Evolutionary conservation across 2,113 vertebrate genomes (phyloP), one percentile per base, ranked within the genome.

Genomic region (Scopus umbretta): DNA sequence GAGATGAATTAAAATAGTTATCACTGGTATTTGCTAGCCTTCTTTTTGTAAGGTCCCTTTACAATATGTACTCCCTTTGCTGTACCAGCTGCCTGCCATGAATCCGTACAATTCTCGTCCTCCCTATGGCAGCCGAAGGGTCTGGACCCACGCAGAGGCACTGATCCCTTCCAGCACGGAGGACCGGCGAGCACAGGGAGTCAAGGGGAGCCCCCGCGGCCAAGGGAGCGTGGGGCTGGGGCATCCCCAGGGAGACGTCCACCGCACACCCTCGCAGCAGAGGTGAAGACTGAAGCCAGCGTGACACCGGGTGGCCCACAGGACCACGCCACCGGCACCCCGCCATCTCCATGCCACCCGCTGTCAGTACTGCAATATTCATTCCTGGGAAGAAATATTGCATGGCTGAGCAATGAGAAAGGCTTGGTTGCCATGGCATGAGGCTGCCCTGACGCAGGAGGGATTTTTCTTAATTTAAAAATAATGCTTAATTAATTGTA

Each of bases 1-100:
- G 93, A 96, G 96, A 94, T 94, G 59, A 92, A 96, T 97, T 97
- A 96, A 92, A 93, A 73, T 40, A 73, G 94, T 94, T 91, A 72
- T 93, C 95, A 85, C 67, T 70, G 84, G 68, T 96, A 91, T 92
- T 88, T 94, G 92, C 90, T 16, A 40, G 76, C 79, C 58, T 47
- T 27, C 88, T 96, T n/a, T 88, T 62, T 50, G 32, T 29, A 42
- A 70, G 85, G 89, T 82, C 42, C 79, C 62, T 83, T 84, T 59
- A 34, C 82, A 90, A 16, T 0, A 7, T 6, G 32, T 5, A 4
- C 65, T 34, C 42, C 61, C 88, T 3, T 4, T 62, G 25, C 74
- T 20, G 5, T 0, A 1, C 61, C 0, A n/a, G 61, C 68, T 34
- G 26, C 80, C 70, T 45, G 56, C 66, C 85, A 4, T 2, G 16